These are phyloP conservation scores for Diadegma fenestrale DNA, from an alignment of 2,888 invertebrate species.

Conservation along the genomic window DNA sequence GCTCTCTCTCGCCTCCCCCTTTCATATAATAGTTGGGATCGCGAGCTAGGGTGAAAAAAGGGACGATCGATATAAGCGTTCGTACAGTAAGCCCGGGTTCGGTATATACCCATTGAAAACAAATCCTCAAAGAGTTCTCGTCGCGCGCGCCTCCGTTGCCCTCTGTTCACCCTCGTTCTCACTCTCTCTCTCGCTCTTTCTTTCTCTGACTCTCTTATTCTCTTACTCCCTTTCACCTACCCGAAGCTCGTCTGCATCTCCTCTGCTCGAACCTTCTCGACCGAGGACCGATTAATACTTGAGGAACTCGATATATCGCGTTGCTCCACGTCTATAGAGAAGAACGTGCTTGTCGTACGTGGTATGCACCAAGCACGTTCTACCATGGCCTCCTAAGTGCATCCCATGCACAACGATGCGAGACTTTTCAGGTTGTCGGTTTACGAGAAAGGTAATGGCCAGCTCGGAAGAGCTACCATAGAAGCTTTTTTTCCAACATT, in stretches of 20 bases:
- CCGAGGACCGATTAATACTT: constrained; percentile 65
- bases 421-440: constrained; percentile 39
- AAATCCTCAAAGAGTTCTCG: constrained; percentile 52
- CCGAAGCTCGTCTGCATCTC: constrained; percentile 53
- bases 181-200: neutral
- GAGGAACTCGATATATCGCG: constrained; percentile 63
- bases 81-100: constrained; percentile 64
- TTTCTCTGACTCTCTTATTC: constrained; percentile 1
- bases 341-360: constrained; percentile 35
- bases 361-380: constrained; percentile 34
- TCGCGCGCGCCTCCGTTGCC: constrained; percentile 27
- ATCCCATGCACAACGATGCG: constrained; percentile 33
- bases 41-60: constrained; percentile 64
- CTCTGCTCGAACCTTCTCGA: constrained; percentile 44
- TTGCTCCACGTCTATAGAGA: constrained; percentile 19
- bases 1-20: constrained; percentile 19
- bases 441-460: constrained; percentile 36
- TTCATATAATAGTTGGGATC: constrained; percentile 36
- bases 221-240: constrained; percentile 19
- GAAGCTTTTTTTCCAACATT: constrained; percentile 14
- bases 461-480: neutral
- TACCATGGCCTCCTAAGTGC: constrained; percentile 44
- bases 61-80: constrained; percentile 77
- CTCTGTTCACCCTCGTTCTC: neutral
- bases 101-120: constrained; percentile 52